phyloP scores from a whole-genome alignment of 1,140 invertebrate genomes.

The Battus philenor region DNA sequence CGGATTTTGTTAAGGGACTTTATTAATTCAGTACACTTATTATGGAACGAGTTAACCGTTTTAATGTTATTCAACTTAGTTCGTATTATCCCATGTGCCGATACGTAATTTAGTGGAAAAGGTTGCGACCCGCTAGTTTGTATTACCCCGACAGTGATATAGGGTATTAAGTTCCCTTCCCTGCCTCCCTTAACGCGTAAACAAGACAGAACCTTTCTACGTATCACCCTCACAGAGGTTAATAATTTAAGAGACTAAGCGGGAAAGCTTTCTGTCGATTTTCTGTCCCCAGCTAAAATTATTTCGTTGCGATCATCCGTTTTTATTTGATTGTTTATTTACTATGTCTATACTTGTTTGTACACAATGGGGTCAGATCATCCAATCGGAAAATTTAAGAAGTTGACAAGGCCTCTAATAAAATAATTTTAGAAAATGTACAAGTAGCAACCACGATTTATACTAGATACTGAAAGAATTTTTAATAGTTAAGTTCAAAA shows the following conservation, averaged over 20 bases:
- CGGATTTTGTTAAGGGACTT: conserved; percentile 20
- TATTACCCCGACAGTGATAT: conserved; percentile 70
- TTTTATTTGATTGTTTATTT: too few species aligned
- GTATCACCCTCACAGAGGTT: conserved; percentile 64
- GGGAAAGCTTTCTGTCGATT: conserved; percentile 52
- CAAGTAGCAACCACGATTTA: too few species aligned
- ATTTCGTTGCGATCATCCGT: conserved; percentile 37
- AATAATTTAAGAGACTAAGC: conserved; percentile 72
- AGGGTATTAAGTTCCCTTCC: conserved; percentile 71
- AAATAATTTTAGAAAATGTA: too few species aligned
- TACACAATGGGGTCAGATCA: too few species aligned
- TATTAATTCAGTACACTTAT: conserved; percentile 47
- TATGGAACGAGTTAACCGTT: conserved; percentile 44
- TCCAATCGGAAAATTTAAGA: too few species aligned
- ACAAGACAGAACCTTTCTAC: conserved; percentile 70
- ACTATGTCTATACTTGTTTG: too few species aligned
- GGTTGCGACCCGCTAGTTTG: conserved; percentile 68
- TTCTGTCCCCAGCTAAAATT: conserved; percentile 48
- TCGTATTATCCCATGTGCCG: conserved; percentile 67
- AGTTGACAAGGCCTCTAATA: too few species aligned
- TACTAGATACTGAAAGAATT: too few species aligned
- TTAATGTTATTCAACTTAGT: conserved; percentile 61
- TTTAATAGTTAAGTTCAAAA: too few species aligned
- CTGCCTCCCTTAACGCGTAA: conserved; percentile 70
- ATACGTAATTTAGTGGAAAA: conserved; percentile 74